These are phyloP conservation scores for Stenotaenia linearis DNA, from an alignment of 2,888 invertebrate species.

Conservation along the genomic window DNA sequence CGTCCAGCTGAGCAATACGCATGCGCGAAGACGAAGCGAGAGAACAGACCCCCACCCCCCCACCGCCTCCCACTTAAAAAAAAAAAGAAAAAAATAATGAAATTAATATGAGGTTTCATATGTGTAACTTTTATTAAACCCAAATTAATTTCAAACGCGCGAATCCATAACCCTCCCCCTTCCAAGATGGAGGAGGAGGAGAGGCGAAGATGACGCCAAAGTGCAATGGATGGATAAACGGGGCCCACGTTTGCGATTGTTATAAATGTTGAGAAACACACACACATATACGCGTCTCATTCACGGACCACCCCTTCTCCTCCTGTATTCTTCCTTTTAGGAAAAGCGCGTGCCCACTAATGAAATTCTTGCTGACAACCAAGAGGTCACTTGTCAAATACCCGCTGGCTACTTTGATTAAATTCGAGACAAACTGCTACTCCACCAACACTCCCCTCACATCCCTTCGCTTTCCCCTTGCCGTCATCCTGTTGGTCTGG, in stretches of 20 bases:
- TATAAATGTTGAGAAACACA: conserved; percentile 31
- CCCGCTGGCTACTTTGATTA: conserved; percentile 32
- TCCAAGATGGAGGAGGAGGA: not conserved
- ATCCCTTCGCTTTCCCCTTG: not conserved
- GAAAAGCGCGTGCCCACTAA: conserved; percentile 31
- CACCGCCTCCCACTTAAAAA: not conserved
- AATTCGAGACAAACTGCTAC: conserved; percentile 30
- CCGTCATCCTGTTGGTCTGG: not conserved
- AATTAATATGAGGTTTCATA: conserved; percentile 34
- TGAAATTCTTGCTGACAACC: conserved; percentile 35
- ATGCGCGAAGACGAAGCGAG: conserved; percentile 1
- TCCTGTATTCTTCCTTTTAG: conserved; percentile 16
- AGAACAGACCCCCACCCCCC: not conserved
- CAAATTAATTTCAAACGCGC: conserved; percentile 30
- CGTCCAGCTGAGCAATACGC: conserved; percentile 29
- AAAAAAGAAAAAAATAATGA: conserved; percentile 30
- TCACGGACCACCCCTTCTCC: conserved; percentile 21
- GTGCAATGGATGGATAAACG: conserved; percentile 27
- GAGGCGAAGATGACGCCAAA: not conserved
- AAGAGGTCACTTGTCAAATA: conserved; percentile 34
- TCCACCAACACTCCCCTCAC: not conserved
- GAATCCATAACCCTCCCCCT: conserved; percentile 12
- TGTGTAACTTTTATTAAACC: conserved; percentile 32
- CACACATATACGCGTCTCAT: conserved; percentile 27
- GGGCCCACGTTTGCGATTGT: conserved; percentile 28